Percentiles rank a stretch among this genome's conserved stretches.
Conservation (phyloP, 2,888 invertebrate genomes). For the Bellardia pandia region DNA sequence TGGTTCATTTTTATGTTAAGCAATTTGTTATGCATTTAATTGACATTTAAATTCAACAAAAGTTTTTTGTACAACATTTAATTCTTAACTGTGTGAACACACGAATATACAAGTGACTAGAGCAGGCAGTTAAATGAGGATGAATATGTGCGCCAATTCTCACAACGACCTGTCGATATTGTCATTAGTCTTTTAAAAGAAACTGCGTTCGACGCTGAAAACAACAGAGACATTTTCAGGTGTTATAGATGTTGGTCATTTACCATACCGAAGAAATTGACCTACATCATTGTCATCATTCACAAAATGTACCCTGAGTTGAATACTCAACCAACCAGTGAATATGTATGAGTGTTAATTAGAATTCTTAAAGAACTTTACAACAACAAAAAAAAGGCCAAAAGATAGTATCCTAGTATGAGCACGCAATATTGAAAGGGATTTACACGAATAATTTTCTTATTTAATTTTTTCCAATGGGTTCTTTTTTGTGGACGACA, state of each 20-base stretch:
- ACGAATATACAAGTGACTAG: not conserved
- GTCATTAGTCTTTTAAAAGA: constrained; percentile 37
- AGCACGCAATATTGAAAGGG: constrained; percentile 45
- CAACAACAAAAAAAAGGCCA: not conserved
- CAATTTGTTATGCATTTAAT: constrained; percentile 41
- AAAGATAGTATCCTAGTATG: not conserved
- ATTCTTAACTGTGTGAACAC: constrained; percentile 15
- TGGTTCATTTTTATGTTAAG: not conserved
- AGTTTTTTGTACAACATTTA: not conserved
- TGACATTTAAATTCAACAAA: constrained; percentile 56
- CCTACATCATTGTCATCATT: not conserved
- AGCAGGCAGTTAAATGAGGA: not conserved
- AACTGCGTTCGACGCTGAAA: not conserved
- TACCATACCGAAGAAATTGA: constrained; percentile 12
- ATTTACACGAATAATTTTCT: constrained; percentile 50
- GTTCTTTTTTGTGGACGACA: not conserved
- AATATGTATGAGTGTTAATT: constrained; percentile 45
- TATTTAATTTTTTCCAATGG: constrained; percentile 9
- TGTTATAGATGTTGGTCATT: not conserved
- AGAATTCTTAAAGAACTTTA: constrained; percentile 14
- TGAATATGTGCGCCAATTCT: constrained; percentile 8
- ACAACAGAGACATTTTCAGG: constrained; percentile 14
- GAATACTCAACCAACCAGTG: not conserved
- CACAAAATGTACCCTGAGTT: not conserved
- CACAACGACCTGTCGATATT: constrained; percentile 44